A percentile compares a stretch with the other conserved stretches of the same genome.
phyloP scores from a whole-genome alignment of 2,113 vertebrate species.

The Sylvilagus bachmani region DNA sequence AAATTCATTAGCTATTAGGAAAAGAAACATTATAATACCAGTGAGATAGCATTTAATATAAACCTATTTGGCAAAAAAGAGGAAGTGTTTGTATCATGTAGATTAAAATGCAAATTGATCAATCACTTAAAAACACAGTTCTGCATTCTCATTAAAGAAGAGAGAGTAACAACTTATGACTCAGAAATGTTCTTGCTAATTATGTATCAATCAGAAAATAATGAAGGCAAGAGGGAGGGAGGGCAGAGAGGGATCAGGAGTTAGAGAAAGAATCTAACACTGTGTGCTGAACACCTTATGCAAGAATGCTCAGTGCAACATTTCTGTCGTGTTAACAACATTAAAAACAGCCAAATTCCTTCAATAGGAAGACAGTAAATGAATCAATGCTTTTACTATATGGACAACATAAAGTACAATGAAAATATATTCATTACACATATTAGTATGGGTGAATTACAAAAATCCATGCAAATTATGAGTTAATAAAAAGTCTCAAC shows the following conservation, averaged over 20 bases:
- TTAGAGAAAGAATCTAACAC: neutral
- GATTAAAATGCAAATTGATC: neutral
- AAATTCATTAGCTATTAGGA: neutral
- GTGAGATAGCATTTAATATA: neutral
- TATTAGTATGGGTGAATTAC: neutral
- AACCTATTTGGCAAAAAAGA: neutral
- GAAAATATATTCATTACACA: neutral
- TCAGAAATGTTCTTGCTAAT: neutral
- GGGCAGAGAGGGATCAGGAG: neutral
- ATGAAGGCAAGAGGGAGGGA: neutral
- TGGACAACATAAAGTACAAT: neutral
- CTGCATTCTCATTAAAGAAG: neutral
- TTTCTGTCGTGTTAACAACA: neutral
- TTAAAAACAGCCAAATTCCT: neutral
- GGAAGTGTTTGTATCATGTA: neutral
- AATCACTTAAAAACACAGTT: neutral
- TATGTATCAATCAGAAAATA: neutral
- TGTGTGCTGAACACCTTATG: neutral
- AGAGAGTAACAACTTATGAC: neutral
- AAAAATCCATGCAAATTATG: neutral
- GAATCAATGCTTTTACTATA: neutral
- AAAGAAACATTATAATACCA: neutral
- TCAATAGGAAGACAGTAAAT: neutral
- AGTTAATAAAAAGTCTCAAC: neutral
- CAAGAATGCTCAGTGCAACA: neutral